Evolutionary conservation across 2,113 vertebrate species (phyloP), one percentile per base, ranked within the genome.

Genomic region (Mixornis gularis): DNA sequence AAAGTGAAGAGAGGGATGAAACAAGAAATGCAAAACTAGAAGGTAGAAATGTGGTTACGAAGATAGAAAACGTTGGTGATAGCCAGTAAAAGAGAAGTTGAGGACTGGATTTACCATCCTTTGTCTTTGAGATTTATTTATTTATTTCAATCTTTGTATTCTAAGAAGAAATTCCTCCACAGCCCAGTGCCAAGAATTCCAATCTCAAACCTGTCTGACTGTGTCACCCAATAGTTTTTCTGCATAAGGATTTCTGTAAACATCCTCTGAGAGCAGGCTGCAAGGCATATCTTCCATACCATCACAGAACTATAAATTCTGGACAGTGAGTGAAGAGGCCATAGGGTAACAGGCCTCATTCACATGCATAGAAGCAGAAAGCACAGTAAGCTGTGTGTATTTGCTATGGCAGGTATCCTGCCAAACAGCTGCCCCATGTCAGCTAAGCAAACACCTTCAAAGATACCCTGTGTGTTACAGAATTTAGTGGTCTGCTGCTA

Each of bases 251-350:
- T 58, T 78, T 85, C 25, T 49, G 13, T 51, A 72, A 51, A 29
- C 0, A 1, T 46, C n/a, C 32, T 49, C 70, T 34, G 26, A 26
- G 16, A 55, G 9, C 6, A 13, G 7, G 7, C 19, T 63, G 32
- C 6, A 59, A 87, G 40, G 4, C 29, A 20, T 22, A 17, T 9
- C 51, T 69, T 22, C 0, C 1, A 38, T 8, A 24, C 4, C 38
- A 26, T 8, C 38, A 51, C 6, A 38, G 48, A 66, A 38, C 1
- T 4, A 34, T 17, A 80, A 62, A 40, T n/a, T 81, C 22, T 58
- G 27, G 12, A 13, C 1, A 2, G 6, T 0, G 0, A 40, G 4
- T 34, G 27, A 70, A 15, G 32, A 44, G 38, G 16, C 30, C 0
- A 0, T 40, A 7, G 4, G 13, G 32, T 43, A 52, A 66, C 0